Conservation (phyloP, 2,888 invertebrate species). For the Eilema griseolum region DNA sequence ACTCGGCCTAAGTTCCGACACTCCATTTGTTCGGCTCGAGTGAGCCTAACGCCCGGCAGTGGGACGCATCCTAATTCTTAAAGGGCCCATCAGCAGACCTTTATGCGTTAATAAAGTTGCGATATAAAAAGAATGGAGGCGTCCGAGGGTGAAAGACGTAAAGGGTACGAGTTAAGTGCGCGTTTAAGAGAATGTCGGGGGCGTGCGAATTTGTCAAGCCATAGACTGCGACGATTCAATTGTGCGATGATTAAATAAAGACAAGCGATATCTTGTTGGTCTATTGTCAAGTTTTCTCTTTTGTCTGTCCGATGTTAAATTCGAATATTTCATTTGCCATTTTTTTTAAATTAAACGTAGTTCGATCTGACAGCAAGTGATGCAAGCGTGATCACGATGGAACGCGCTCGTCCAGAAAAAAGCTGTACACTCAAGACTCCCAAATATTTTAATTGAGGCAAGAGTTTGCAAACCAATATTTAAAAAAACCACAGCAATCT, state of each 20-base stretch:
- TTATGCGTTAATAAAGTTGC: slow-evolving; percentile 87
- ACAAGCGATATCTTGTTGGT: slow-evolving; percentile 68
- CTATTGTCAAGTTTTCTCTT: slow-evolving; percentile 59
- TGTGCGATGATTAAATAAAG: slow-evolving; percentile 83
- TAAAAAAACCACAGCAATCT: too few relatives aligned
- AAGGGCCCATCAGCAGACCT: slow-evolving; percentile 85
- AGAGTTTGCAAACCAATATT: too few relatives aligned
- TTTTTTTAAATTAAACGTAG: neutral
- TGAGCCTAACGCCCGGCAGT: slow-evolving; percentile 71
- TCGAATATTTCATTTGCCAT: slow-evolving; percentile 24
- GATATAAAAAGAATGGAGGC: slow-evolving; percentile 86
- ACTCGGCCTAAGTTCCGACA: slow-evolving; percentile 70
- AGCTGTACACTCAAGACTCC: too few relatives aligned
- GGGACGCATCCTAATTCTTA: slow-evolving; percentile 86
- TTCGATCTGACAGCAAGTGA: neutral
- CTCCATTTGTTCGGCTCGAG: slow-evolving; percentile 83
- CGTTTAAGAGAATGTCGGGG: slow-evolving; percentile 85
- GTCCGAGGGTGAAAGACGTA: slow-evolving; percentile 84
- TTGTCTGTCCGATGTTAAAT: slow-evolving; percentile 44
- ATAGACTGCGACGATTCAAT: slow-evolving; percentile 79
- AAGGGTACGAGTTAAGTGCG: slow-evolving; percentile 85
- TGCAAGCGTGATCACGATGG: neutral
- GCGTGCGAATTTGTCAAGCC: slow-evolving; percentile 86
- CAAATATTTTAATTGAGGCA: too few relatives aligned
- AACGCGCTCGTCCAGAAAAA: neutral